These are phyloP conservation scores for Tetragonula carbonaria DNA, from an alignment of 2,888 invertebrate genomes.

Conservation along the genomic window DNA sequence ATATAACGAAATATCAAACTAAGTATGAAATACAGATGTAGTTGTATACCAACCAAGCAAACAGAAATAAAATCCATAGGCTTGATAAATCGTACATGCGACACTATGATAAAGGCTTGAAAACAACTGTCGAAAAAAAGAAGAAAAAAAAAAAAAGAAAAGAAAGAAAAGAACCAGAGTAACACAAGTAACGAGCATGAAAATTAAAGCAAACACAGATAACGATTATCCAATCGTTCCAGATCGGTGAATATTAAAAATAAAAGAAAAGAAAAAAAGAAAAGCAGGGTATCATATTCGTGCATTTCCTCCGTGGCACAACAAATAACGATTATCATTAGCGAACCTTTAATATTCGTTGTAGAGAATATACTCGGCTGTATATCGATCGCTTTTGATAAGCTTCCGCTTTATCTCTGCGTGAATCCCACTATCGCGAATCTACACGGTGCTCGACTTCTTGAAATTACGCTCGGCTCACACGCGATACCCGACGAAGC, in stretches of 20 bases:
- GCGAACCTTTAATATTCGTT: background rate
- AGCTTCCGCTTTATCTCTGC: conserved; percentile 15
- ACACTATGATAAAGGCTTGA: too few relatives aligned
- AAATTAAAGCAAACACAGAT: too few relatives aligned
- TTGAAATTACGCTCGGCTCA: conserved; percentile 28
- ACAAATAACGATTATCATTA: conserved; percentile 13
- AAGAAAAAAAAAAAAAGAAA: too few relatives aligned
- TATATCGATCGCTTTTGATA: conserved; percentile 20
- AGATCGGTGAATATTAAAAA: background rate
- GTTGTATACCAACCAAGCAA: background rate
- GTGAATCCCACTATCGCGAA: background rate
- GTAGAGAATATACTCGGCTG: background rate
- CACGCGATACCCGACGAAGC: conserved; percentile 25
- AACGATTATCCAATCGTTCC: background rate
- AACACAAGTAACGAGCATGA: too few relatives aligned
- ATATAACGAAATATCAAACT: too few relatives aligned
- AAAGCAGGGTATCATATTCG: background rate
- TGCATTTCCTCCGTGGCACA: background rate
- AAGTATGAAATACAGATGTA: too few relatives aligned
- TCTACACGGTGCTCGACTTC: background rate
- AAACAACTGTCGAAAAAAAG: too few relatives aligned
- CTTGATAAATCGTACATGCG: too few relatives aligned
- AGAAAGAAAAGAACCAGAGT: too few relatives aligned
- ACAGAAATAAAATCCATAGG: background rate
- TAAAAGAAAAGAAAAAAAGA: too few relatives aligned